Evolutionary conservation across 92 coral and sea anemone species (phyloP).

Genomic region (Epizoanthus stellaris): DNA sequence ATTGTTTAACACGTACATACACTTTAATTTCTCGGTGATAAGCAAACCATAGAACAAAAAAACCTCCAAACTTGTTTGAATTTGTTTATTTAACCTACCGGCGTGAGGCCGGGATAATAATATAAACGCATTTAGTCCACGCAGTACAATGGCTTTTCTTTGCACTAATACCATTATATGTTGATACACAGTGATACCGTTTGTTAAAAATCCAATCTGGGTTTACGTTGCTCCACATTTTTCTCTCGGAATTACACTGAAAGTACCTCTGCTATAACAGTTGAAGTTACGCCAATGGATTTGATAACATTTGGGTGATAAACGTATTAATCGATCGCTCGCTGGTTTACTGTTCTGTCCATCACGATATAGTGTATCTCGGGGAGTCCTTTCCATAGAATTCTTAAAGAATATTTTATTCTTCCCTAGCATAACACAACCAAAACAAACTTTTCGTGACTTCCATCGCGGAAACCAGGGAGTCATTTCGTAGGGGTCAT

Average conservation of each 20-base stretch:
- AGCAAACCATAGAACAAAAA: constrained; percentile 18
- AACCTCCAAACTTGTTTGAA: constrained; percentile 20
- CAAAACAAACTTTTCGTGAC: constrained; percentile 9
- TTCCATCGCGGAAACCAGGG: background rate
- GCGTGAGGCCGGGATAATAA: constrained; percentile 21
- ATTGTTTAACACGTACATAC: constrained; percentile 27
- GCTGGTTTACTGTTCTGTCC: background rate
- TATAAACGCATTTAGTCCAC: background rate
- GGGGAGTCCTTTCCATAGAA: constrained; percentile 6
- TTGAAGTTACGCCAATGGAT: background rate
- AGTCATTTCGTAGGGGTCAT: constrained; percentile 16
- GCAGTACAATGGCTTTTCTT: constrained; percentile 5
- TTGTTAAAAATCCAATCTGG: constrained; percentile 11
- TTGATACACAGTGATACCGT: background rate
- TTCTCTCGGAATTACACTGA: constrained; percentile 13
- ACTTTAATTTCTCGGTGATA: constrained; percentile 31
- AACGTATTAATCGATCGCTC: constrained; percentile 7
- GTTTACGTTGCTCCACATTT: constrained; percentile 24
- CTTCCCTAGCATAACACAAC: constrained; percentile 5
- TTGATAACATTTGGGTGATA: background rate
- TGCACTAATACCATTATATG: background rate
- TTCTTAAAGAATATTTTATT: background rate
- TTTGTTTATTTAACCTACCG: constrained; percentile 32
- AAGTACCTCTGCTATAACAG: background rate
- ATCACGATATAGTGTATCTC: background rate